These are phyloP conservation scores for Molanna angustata DNA, from an alignment of 2,888 invertebrate genomes.

Conservation along the genomic window DNA sequence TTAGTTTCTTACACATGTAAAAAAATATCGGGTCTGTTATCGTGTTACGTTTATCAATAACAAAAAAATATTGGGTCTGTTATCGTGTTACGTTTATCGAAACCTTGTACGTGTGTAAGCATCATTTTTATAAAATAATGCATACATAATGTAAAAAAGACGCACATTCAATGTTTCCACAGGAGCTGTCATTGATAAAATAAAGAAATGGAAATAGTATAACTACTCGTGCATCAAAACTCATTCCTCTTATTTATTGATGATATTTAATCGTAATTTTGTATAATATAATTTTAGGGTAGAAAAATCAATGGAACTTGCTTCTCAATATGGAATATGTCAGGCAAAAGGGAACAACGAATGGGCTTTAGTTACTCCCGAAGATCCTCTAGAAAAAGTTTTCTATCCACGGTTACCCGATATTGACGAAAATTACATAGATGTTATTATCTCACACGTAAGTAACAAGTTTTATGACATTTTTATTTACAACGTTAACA, in stretches of 20 bases:
- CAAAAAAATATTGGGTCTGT: too few relatives aligned
- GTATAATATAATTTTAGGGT: slow-evolving; percentile 42
- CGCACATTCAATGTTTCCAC: too few relatives aligned
- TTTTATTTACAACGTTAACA: not conserved
- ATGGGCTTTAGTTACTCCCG: not conserved
- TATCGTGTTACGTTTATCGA: too few relatives aligned
- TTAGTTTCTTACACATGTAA: too few relatives aligned
- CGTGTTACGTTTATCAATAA: too few relatives aligned
- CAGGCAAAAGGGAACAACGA: not conserved
- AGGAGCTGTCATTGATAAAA: too few relatives aligned
- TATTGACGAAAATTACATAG: slow-evolving; percentile 57
- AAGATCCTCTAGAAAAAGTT: slow-evolving; percentile 32
- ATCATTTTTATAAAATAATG: too few relatives aligned
- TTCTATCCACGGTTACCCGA: slow-evolving; percentile 56
- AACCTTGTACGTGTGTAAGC: too few relatives aligned
- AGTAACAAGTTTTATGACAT: slow-evolving; percentile 32
- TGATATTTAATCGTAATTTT: not conserved
- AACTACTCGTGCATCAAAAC: too few relatives aligned
- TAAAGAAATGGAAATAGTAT: too few relatives aligned
- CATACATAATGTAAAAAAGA: too few relatives aligned
- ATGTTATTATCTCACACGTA: slow-evolving; percentile 57
- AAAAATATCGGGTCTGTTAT: too few relatives aligned
- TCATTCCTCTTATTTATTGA: not conserved
- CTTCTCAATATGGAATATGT: slow-evolving; percentile 40
- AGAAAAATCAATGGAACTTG: slow-evolving; percentile 50